Conservation (phyloP, 2,797 vertebrate genomes). For the Jordanella pulchra region DNA sequence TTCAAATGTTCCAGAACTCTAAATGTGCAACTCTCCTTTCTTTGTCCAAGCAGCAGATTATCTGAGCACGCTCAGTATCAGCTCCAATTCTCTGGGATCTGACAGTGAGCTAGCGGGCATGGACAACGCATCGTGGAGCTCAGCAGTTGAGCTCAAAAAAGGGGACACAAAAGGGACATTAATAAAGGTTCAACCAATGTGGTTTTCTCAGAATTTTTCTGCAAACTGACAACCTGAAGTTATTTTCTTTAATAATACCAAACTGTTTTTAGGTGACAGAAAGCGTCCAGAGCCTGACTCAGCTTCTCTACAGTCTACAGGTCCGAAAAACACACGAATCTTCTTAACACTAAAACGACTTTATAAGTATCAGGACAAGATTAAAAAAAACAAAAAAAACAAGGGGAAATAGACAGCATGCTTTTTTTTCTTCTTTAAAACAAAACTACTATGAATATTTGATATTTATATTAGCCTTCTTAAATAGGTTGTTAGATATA, state of each 20-base stretch:
- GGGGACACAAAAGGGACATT: constrained; percentile 66
- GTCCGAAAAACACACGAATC: constrained; percentile 67
- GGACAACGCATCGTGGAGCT: constrained; percentile 60
- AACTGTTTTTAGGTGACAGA: constrained; percentile 84
- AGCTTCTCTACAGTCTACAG: constrained; percentile 92
- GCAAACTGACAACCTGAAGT: neutral
- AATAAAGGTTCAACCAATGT: constrained; percentile 58
- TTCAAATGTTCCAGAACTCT: neutral
- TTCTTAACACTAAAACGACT: neutral
- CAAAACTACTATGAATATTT: neutral
- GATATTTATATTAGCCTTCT: neutral
- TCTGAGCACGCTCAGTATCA: constrained; percentile 76
- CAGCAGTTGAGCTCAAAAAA: constrained; percentile 54
- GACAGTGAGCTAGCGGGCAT: constrained; percentile 64
- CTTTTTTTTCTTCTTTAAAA: neutral
- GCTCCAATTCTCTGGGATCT: constrained; percentile 73
- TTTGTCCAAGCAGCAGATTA: constrained; percentile 66
- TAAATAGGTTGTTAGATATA: neutral
- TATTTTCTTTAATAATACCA: constrained; percentile 28
- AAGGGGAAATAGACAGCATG: no score
- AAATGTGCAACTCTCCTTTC: neutral
- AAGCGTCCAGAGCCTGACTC: constrained; percentile 90
- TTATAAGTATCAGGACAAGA: neutral
- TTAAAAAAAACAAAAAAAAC: neutral
- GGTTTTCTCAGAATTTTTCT: neutral